These are phyloP conservation scores for Shargacucullia verbasci DNA, from an alignment of 2,888 invertebrate species.

Conservation along the genomic window DNA sequence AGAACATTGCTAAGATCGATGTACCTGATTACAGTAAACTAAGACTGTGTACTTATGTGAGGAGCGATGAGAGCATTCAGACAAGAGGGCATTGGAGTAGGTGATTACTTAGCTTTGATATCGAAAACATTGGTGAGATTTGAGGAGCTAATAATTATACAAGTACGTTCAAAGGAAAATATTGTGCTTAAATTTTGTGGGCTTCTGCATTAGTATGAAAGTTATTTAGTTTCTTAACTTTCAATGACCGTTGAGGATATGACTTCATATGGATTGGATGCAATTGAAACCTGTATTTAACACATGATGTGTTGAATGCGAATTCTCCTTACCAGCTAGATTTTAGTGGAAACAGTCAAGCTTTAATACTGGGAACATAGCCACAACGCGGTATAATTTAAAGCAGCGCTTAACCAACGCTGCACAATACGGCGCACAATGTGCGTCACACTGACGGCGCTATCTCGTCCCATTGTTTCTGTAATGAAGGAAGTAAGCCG, in stretches of 20 bases:
- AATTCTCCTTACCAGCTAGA: no score
- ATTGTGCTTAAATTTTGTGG: no score
- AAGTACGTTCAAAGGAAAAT: no score
- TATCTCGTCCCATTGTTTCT: constrained; percentile 11
- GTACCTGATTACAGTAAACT: neutral
- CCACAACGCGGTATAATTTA: constrained; percentile 2
- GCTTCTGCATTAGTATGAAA: no score
- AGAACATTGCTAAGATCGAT: neutral
- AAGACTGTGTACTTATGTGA: neutral
- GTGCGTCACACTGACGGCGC: constrained; percentile 12
- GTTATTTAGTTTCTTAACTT: no score
- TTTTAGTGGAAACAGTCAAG: neutral
- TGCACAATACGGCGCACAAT: constrained; percentile 3
- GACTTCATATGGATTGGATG: no score
- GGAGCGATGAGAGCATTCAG: neutral
- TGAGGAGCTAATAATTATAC: no score
- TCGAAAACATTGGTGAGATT: no score
- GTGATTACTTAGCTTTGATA: no score
- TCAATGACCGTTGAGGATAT: no score
- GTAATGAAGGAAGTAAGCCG: constrained; percentile 4
- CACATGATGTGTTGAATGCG: no score
- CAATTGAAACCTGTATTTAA: no score
- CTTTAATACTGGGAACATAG: neutral
- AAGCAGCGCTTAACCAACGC: constrained; percentile 4
- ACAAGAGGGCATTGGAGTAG: neutral